Percentiles rank a stretch among this genome's conserved stretches.
These are phyloP conservation scores for Montifringilla adamsi DNA, from an alignment of 2,113 vertebrate genomes.

Conservation along the genomic window DNA sequence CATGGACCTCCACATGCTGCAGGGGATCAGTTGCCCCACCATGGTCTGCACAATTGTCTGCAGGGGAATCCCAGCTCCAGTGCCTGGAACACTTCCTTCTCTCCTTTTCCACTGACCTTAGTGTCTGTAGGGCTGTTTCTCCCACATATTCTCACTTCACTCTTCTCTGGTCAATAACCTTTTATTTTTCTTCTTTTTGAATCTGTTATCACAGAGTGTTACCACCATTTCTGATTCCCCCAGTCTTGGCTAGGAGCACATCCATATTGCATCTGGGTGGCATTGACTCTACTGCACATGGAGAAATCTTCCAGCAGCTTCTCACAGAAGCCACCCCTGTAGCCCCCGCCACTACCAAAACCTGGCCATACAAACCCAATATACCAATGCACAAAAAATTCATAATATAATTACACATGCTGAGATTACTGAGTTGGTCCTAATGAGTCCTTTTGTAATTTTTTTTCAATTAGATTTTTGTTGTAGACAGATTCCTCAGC, in stretches of 20 bases:
- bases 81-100: neutral
- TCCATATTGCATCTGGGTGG: neutral
- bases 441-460: neutral
- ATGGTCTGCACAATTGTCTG: neutral
- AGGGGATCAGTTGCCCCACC: neutral
- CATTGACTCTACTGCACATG: neutral
- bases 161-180: neutral
- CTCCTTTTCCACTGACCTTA: neutral
- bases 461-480: neutral
- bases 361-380: neutral
- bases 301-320: neutral
- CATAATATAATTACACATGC: neutral
- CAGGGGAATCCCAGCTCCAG: neutral
- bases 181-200: neutral
- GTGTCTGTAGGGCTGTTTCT: neutral
- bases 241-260: neutral
- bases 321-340: neutral
- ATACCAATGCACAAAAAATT: neutral
- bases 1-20: neutral
- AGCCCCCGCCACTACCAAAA: fast-evolving
- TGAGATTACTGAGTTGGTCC: neutral
- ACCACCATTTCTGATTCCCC: neutral
- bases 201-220: neutral
- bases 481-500: neutral
- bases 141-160: neutral